A percentile compares a stretch with the other conserved stretches of the same genome.
These are phyloP conservation scores for Acanthopagrus latus DNA, from an alignment of 2,797 vertebrate genomes.

Conservation along the genomic window DNA sequence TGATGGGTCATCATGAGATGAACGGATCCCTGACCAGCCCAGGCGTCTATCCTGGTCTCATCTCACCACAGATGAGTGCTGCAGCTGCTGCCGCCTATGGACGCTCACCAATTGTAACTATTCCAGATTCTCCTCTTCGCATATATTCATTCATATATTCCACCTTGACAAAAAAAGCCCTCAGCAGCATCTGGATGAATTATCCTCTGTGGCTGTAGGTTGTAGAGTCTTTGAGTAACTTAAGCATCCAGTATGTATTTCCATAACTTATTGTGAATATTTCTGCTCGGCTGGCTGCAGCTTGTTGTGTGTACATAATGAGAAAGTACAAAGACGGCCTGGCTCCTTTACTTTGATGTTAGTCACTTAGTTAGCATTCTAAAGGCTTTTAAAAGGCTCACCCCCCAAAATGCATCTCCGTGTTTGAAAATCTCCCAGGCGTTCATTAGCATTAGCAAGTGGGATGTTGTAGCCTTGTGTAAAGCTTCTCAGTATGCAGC, in stretches of 20 bases:
- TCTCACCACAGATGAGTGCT: conserved; percentile 95
- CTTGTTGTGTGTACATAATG: conserved; percentile 68
- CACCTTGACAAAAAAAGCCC: conserved; percentile 20
- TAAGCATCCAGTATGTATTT: conserved; percentile 45
- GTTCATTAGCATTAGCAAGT: conserved; percentile 78
- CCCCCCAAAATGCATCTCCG: conserved; percentile 56
- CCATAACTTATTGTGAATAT: conserved; percentile 65
- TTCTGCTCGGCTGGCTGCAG: conserved; percentile 64
- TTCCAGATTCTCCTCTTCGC: neutral
- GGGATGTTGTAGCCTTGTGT: conserved; percentile 70
- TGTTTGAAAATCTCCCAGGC: conserved; percentile 75
- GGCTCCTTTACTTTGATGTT: conserved; percentile 76
- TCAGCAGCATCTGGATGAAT: conserved; percentile 26
- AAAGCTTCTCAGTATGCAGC: conserved; percentile 66
- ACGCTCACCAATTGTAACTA: conserved; percentile 92
- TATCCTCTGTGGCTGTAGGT: conserved; percentile 4
- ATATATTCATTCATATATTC: conserved; percentile 24
- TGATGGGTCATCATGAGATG: conserved; percentile 98
- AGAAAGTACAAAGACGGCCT: conserved; percentile 58
- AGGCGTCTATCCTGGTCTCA: conserved; percentile 91
- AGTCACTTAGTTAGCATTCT: conserved; percentile 64
- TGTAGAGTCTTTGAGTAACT: conserved; percentile 51
- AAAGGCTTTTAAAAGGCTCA: conserved; percentile 57
- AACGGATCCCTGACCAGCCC: conserved; percentile 95
- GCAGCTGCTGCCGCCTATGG: conserved; percentile 92